Evolutionary conservation across 1,140 invertebrate genomes (phyloP).

Genomic region (Condylostylus longicornis): DNA sequence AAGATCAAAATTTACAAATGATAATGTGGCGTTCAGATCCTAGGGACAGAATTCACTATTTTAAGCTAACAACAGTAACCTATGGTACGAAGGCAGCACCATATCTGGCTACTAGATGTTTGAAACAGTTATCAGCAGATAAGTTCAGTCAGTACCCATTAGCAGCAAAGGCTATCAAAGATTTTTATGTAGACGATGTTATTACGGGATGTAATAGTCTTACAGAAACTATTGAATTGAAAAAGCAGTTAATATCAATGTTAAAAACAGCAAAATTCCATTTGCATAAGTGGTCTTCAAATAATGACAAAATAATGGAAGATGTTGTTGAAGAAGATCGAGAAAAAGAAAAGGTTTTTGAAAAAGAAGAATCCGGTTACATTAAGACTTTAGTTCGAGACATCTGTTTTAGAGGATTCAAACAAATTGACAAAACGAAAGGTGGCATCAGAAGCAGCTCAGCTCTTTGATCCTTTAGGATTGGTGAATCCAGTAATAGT

Average conservation of each 20-base stretch:
- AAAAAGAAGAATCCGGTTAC: background rate
- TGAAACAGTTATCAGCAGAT: constrained; percentile 19
- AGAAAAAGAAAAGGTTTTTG: background rate
- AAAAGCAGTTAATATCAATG: constrained; percentile 1
- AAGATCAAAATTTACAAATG: constrained; percentile 19
- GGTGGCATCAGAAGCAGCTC: constrained; percentile 19
- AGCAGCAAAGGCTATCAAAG: constrained; percentile 16
- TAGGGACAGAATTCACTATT: constrained; percentile 10
- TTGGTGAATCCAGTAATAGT: constrained; percentile 27
- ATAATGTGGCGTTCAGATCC: constrained; percentile 24
- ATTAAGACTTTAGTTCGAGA: constrained; percentile 1
- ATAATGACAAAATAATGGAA: constrained; percentile 4
- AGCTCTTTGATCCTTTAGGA: constrained; percentile 29
- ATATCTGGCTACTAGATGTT: constrained; percentile 21
- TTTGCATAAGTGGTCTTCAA: constrained; percentile 7
- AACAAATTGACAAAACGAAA: constrained; percentile 15
- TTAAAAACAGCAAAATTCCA: constrained; percentile 4
- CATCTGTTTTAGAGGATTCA: background rate
- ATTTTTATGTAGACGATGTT: constrained; percentile 37
- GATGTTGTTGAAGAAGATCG: constrained; percentile 1
- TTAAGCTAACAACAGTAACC: constrained; percentile 17
- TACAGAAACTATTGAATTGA: constrained; percentile 2
- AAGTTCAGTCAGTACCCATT: constrained; percentile 12
- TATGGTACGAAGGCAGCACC: constrained; percentile 23
- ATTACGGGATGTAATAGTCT: constrained; percentile 22